A percentile compares a stretch with the other conserved stretches of the same genome.
These are phyloP conservation scores for Trachelus stipa DNA, from an alignment of 2,888 invertebrate genomes.

Conservation along the genomic window DNA sequence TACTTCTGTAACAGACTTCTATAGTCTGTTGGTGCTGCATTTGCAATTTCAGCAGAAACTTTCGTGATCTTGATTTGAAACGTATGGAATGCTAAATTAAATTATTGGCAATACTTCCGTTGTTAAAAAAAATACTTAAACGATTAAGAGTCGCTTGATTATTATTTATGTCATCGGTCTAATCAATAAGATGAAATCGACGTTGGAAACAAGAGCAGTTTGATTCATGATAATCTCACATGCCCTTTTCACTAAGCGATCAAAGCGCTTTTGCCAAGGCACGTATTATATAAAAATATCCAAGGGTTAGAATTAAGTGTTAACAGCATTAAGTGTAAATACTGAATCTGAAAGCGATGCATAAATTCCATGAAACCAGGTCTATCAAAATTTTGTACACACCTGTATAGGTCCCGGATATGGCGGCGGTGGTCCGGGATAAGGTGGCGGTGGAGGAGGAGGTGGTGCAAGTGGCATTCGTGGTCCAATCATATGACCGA, in stretches of 20 bases:
- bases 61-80: not conserved
- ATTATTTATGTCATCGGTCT: not conserved
- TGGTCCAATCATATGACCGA: conserved; percentile 62
- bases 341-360: conserved; percentile 58
- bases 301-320: conserved; percentile 38
- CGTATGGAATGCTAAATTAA: not conserved
- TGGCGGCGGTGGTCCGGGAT: conserved; percentile 78
- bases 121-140: not conserved
- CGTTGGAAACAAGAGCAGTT: not conserved
- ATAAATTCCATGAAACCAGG: conserved; percentile 63
- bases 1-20: conserved; percentile 40
- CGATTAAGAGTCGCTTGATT: not conserved
- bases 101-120: not conserved
- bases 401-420: conserved; percentile 73
- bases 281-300: conserved; percentile 9
- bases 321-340: conserved; percentile 45
- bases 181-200: not conserved
- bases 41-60: not conserved
- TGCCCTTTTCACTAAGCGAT: conserved; percentile 10
- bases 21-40: conserved; percentile 13
- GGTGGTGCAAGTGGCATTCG: conserved; percentile 66
- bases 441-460: conserved; percentile 80
- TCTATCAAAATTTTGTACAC: conserved; percentile 35
- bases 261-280: conserved; percentile 15
- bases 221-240: not conserved